These are phyloP conservation scores for Bombus polaris DNA, from an alignment of 1,140 invertebrate species.

Conservation along the genomic window DNA sequence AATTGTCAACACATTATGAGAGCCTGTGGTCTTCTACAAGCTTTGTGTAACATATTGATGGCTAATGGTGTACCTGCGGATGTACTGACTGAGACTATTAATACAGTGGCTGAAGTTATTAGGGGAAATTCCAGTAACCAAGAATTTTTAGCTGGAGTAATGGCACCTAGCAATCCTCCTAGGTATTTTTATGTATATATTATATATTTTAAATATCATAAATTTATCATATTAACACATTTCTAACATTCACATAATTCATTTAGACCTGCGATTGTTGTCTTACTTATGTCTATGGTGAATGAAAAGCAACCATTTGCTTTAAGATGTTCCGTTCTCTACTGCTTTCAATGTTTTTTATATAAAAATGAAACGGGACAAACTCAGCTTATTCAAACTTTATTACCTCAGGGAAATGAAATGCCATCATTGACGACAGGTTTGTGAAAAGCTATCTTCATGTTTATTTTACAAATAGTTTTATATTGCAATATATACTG, in stretches of 20 bases:
- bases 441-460: conserved; percentile 37
- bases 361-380: conserved; percentile 97
- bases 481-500: not conserved
- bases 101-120: conserved; percentile 97
- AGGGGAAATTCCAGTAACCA: conserved; percentile 96
- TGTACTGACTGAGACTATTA: conserved; percentile 97
- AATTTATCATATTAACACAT: not conserved
- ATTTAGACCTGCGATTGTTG: conserved; percentile 93
- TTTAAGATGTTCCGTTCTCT: conserved; percentile 96
- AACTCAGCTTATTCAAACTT: conserved; percentile 93
- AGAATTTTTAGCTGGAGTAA: conserved; percentile 94
- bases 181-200: conserved; percentile 81
- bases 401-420: conserved; percentile 93
- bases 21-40: conserved; percentile 90
- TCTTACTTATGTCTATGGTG: conserved; percentile 99
- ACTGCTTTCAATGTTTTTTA: conserved; percentile 98
- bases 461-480: not conserved
- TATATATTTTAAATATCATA: not conserved
- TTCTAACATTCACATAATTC: conserved; percentile 19
- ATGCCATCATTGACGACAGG: conserved; percentile 85
- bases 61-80: conserved; percentile 98
- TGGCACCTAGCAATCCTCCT: conserved; percentile 95
- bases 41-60: conserved; percentile 95
- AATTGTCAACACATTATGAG: conserved; percentile 95
- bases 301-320: conserved; percentile 98